Conservation (phyloP, 2,888 invertebrate species). For the Portevinia maculata region DNA sequence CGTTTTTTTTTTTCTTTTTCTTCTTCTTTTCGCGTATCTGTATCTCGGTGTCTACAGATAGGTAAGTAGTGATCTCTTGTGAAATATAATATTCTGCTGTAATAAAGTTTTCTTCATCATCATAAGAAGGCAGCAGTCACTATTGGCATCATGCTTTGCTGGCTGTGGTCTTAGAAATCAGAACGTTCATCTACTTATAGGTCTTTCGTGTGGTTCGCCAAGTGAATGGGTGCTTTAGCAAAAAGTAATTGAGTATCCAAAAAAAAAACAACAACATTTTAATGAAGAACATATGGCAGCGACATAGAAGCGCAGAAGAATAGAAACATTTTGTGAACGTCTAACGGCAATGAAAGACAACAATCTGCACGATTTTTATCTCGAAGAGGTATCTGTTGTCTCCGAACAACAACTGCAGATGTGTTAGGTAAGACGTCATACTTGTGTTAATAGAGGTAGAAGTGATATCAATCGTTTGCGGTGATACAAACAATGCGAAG, state of each 20-base stretch:
- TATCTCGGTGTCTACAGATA: slow-evolving; percentile 47
- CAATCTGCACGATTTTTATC: slow-evolving; percentile 66
- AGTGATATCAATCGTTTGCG: not conserved
- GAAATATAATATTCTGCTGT: slow-evolving; percentile 70
- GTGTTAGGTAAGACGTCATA: slow-evolving; percentile 41
- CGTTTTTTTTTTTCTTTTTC: not conserved
- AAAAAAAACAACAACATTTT: slow-evolving; percentile 35
- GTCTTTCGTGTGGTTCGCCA: slow-evolving; percentile 60
- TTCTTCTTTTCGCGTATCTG: slow-evolving; percentile 34
- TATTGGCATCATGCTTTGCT: slow-evolving; percentile 46
- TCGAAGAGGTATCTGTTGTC: slow-evolving; percentile 15
- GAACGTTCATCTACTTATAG: slow-evolving; percentile 70
- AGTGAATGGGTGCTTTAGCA: slow-evolving; percentile 61
- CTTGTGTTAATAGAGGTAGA: slow-evolving; percentile 6
- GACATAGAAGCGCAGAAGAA: slow-evolving; percentile 2
- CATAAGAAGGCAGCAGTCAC: slow-evolving; percentile 19
- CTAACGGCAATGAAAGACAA: slow-evolving; percentile 51
- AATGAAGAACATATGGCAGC: slow-evolving; percentile 47
- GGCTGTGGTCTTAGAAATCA: slow-evolving; percentile 50
- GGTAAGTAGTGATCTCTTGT: slow-evolving; percentile 57
- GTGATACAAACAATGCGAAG: slow-evolving; percentile 36
- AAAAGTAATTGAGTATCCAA: slow-evolving; percentile 49
- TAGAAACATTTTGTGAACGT: slow-evolving; percentile 34
- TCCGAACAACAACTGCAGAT: slow-evolving; percentile 13
- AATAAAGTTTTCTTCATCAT: slow-evolving; percentile 74